These are phyloP conservation scores for Hippopotamus amphibius DNA, from an alignment of 2,113 vertebrate genomes.

Conservation along the genomic window DNA sequence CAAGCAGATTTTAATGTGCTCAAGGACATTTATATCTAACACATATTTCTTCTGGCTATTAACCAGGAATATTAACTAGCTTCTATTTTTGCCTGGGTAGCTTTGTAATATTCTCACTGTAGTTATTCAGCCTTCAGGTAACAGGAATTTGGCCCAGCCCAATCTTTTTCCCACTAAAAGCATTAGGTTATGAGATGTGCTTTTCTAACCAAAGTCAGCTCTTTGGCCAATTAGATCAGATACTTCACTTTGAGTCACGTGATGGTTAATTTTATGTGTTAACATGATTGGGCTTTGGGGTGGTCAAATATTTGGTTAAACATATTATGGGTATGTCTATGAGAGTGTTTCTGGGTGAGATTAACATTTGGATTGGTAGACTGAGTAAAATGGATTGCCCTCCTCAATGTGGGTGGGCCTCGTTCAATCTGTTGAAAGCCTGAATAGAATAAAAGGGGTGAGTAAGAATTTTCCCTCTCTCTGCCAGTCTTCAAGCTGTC, in stretches of 20 bases:
- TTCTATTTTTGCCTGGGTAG: not conserved
- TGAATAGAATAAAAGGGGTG: not conserved
- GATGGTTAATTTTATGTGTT: not conserved
- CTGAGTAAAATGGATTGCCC: not conserved
- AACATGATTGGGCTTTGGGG: not conserved
- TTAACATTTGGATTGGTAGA: not conserved
- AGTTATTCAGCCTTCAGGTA: not conserved
- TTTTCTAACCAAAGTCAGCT: slow-evolving; percentile 22
- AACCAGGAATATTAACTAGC: not conserved
- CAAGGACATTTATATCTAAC: not conserved
- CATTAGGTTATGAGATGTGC: not conserved
- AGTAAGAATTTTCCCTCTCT: not conserved
- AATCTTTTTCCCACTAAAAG: not conserved
- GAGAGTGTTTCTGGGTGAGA: not conserved
- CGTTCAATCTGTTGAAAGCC: not conserved
- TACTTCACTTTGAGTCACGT: not conserved
- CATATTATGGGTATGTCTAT: not conserved
- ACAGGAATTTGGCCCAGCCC: not conserved
- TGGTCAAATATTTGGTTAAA: not conserved
- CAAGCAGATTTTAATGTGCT: slow-evolving; percentile 39
- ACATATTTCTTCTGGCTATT: not conserved
- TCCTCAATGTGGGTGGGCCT: not conserved
- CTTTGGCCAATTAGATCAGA: not conserved
- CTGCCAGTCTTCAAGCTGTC: not conserved
- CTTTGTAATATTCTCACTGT: not conserved